Conservation (phyloP, 1,140 invertebrate genomes). For the Neodiprion lecontei region DNA sequence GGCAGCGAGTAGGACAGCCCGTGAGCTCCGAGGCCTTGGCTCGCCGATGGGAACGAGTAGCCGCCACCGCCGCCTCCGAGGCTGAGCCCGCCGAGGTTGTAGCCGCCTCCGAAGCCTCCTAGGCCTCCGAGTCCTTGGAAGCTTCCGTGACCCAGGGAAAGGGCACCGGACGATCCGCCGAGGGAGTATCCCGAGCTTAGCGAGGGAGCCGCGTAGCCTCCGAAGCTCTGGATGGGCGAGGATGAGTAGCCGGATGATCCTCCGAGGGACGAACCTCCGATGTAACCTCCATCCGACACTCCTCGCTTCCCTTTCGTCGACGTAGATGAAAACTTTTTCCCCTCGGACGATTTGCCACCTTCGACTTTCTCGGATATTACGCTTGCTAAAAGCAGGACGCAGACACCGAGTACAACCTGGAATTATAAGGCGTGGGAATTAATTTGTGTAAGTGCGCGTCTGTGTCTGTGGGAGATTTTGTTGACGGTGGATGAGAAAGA, state of each 20-base stretch:
- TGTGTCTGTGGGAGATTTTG: too few species aligned
- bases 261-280: constrained; percentile 17
- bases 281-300: constrained; percentile 36
- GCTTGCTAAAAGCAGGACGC: constrained; percentile 33
- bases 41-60: constrained; percentile 1
- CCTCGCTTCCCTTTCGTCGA: constrained; percentile 52
- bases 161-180: constrained; percentile 19
- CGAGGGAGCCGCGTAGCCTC: background rate
- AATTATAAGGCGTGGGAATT: background rate
- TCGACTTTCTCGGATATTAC: constrained; percentile 33
- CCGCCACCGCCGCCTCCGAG: constrained; percentile 1
- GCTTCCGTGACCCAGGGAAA: constrained; percentile 16
- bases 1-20: constrained; percentile 29
- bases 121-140: constrained; percentile 21
- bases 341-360: constrained; percentile 22
- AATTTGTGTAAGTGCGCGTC: too few species aligned
- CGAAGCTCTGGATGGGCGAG: background rate
- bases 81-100: constrained; percentile 19
- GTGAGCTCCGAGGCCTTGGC: constrained; percentile 32
- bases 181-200: constrained; percentile 2
- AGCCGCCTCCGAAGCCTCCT: constrained; percentile 32
- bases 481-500: too few species aligned
- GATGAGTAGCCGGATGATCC: constrained; percentile 28
- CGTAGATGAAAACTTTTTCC: background rate
- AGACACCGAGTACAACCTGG: constrained; percentile 45